phyloP scores from a whole-genome alignment of 2,113 vertebrate genomes.

The Perca schrenkii region DNA sequence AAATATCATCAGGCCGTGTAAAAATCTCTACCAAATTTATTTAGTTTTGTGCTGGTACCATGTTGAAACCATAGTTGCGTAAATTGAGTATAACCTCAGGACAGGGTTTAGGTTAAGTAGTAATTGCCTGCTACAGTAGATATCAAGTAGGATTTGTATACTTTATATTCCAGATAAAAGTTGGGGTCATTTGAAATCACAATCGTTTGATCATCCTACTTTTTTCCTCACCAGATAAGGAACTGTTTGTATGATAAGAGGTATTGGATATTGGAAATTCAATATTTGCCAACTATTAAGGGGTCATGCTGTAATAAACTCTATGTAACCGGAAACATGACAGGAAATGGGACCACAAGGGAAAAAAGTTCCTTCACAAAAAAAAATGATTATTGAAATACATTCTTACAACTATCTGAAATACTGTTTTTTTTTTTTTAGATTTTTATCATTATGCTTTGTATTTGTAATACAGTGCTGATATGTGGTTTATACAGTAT shows the following conservation, averaged over 20 bases:
- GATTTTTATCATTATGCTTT: not conserved
- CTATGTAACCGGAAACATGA: slow-evolving; percentile 6
- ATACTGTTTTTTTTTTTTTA: not conserved
- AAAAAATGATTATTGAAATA: not conserved
- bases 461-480: not conserved
- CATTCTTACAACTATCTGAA: not conserved
- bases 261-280: slow-evolving; percentile 29
- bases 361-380: not conserved
- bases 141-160: slow-evolving; percentile 20
- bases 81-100: slow-evolving; percentile 25
- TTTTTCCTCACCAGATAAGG: slow-evolving; percentile 30
- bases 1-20: not conserved
- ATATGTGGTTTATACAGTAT: not conserved
- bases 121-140: slow-evolving; percentile 34
- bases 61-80: not conserved
- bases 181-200: slow-evolving; percentile 27
- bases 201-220: slow-evolving; percentile 19
- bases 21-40: not conserved
- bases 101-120: slow-evolving; percentile 31
- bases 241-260: slow-evolving; percentile 23
- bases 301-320: slow-evolving; percentile 31
- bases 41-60: not conserved
- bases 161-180: slow-evolving; percentile 39
- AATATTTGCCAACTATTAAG: slow-evolving; percentile 17
- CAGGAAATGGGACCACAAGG: slow-evolving; percentile 32